Conservation (phyloP, 2,797 vertebrate species). For the Cynodonichthys magdalenae region DNA sequence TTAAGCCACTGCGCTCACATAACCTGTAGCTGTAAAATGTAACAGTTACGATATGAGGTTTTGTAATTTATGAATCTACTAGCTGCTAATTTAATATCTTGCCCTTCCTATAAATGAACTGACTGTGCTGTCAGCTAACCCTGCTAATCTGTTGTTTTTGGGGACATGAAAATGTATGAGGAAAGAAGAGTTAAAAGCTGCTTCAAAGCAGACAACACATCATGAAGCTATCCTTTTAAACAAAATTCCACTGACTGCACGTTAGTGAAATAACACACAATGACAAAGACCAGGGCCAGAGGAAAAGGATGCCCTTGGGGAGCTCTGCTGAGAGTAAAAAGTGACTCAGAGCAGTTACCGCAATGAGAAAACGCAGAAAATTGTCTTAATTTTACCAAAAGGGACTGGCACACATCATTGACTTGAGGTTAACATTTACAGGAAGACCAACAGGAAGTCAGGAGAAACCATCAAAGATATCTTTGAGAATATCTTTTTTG, state of each 20-base stretch:
- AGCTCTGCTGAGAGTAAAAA: slow-evolving; percentile 54
- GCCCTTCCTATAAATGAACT: slow-evolving; percentile 65
- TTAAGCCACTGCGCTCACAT: no score
- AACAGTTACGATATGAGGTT: no score
- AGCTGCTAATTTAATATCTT: slow-evolving; percentile 47
- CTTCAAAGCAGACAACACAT: slow-evolving; percentile 42
- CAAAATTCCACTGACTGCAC: slow-evolving; percentile 37
- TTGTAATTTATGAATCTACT: neutral
- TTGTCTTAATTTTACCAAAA: slow-evolving; percentile 56
- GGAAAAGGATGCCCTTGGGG: slow-evolving; percentile 57
- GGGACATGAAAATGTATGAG: slow-evolving; percentile 31
- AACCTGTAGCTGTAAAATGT: no score
- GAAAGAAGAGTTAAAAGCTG: slow-evolving; percentile 25
- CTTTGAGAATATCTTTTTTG: slow-evolving; percentile 6
- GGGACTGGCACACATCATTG: slow-evolving; percentile 46
- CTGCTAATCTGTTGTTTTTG: slow-evolving; percentile 40
- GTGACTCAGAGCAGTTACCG: slow-evolving; percentile 56
- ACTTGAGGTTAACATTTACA: slow-evolving; percentile 28
- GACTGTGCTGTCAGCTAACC: slow-evolving; percentile 52
- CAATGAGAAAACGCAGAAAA: slow-evolving; percentile 58
- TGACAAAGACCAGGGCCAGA: slow-evolving; percentile 57
- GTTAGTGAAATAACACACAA: slow-evolving; percentile 32
- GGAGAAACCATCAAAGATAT: neutral
- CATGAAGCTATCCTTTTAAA: slow-evolving; percentile 44
- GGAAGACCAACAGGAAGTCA: slow-evolving; percentile 16